Evolutionary conservation across 2,797 vertebrate species (phyloP).

Genomic region (Oreortyx pictus): DNA sequence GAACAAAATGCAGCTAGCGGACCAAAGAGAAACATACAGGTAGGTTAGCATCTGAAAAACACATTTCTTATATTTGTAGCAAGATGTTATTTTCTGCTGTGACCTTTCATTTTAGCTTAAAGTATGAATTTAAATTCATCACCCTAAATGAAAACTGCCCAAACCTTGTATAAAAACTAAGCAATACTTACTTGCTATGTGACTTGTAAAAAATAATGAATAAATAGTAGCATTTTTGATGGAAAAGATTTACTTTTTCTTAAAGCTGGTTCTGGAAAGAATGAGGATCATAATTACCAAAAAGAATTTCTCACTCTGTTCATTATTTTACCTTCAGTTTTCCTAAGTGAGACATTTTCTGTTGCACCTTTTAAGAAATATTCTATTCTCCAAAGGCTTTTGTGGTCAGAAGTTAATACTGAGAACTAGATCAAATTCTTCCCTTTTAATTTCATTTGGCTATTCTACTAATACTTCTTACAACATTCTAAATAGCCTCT

Average conservation of each 20-base stretch:
- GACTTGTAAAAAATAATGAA: slow-evolving; percentile 2
- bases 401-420: neutral
- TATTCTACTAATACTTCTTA: neutral
- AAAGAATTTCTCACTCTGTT: neutral
- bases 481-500: neutral
- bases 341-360: neutral
- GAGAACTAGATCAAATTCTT: neutral
- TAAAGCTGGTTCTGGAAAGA: neutral
- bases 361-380: neutral
- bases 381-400: neutral
- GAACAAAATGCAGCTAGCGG: neutral
- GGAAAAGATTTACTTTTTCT: neutral
- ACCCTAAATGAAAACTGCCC: slow-evolving; percentile 1
- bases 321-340: neutral
- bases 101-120: slow-evolving; percentile 1
- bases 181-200: neutral
- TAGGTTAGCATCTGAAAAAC: neutral
- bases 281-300: neutral
- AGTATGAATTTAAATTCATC: neutral
- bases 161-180: neutral
- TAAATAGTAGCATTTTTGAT: neutral
- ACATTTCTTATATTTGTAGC: neutral
- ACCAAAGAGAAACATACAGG: neutral
- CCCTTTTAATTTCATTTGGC: neutral
- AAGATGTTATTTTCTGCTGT: neutral